A percentile compares a stretch with the other conserved stretches of the same genome.
Evolutionary conservation across 2,113 vertebrate genomes (phyloP).

Genomic region (Scophthalmus maximus): DNA sequence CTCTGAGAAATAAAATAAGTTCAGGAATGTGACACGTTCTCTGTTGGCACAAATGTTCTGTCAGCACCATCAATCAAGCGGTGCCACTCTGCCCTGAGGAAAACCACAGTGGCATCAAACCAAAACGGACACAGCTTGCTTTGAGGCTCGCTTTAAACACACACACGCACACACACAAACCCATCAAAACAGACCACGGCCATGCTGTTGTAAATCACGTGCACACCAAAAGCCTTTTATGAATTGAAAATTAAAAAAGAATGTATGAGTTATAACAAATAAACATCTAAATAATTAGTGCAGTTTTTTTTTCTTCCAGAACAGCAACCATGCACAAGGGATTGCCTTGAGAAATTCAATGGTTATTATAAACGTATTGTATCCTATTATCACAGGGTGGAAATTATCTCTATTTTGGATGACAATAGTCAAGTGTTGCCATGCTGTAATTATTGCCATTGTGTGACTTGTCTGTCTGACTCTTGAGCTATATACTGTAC

Average conservation of each 20-base stretch:
- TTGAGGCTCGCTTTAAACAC: conserved; percentile 69
- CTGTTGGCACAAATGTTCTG: conserved; percentile 64
- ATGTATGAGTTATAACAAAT: conserved; percentile 67
- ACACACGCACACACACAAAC: no score
- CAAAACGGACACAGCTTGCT: conserved; percentile 68
- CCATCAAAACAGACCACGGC: conserved; percentile 61
- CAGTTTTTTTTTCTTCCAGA: conserved; percentile 59
- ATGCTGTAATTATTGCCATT: conserved; percentile 67
- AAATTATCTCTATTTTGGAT: conserved; percentile 71
- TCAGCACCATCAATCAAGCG: conserved; percentile 81
- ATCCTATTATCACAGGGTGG: conserved; percentile 59
- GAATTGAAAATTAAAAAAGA: conserved; percentile 58
- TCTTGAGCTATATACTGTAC: conserved; percentile 19
- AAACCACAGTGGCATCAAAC: conserved; percentile 79
- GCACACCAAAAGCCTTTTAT: conserved; percentile 68
- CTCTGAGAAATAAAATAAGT: conserved; percentile 35
- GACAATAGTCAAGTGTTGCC: conserved; percentile 60
- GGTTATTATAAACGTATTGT: conserved; percentile 57
- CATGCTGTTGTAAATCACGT: conserved; percentile 74
- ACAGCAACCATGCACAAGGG: conserved; percentile 55
- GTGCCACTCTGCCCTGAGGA: conserved; percentile 77
- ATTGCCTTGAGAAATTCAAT: conserved; percentile 57
- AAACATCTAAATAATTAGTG: conserved; percentile 72
- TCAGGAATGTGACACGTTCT: conserved; percentile 60
- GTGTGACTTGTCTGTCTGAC: conserved; percentile 47